phyloP scores from a whole-genome alignment of 2,888 invertebrate species.

The Agrochola litura region DNA sequence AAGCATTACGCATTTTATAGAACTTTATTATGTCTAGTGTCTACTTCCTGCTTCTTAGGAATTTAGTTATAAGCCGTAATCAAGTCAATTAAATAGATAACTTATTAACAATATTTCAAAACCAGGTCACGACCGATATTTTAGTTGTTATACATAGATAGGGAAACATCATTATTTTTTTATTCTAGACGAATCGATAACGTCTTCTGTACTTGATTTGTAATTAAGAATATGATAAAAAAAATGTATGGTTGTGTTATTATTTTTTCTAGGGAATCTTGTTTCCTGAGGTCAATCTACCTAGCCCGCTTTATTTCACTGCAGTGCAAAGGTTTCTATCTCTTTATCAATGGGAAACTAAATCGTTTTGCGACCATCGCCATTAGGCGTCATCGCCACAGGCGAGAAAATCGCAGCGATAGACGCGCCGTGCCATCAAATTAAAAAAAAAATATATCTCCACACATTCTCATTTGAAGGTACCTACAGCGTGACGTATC shows the following conservation, averaged over 20 bases:
- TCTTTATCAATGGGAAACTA: background rate
- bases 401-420: too few species aligned
- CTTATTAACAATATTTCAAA: background rate
- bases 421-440: too few species aligned
- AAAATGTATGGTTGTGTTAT: background rate
- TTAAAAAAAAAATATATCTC: too few species aligned
- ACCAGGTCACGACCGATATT: conserved; percentile 21
- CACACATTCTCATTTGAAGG: too few species aligned
- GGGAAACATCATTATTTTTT: background rate
- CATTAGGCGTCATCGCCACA: too few species aligned
- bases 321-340: too few species aligned
- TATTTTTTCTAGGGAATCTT: background rate
- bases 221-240: background rate
- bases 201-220: background rate
- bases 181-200: conserved; percentile 15
- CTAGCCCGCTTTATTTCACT: background rate
- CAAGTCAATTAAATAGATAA: conserved; percentile 6
- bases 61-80: background rate
- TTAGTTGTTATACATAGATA: conserved; percentile 23
- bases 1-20: background rate
- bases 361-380: background rate
- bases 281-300: background rate
- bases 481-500: too few species aligned
- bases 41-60: conserved; percentile 10
- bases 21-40: background rate